Evolutionary conservation across 2,888 invertebrate species (phyloP).

Genomic region (Trichopoda pennipes): DNA sequence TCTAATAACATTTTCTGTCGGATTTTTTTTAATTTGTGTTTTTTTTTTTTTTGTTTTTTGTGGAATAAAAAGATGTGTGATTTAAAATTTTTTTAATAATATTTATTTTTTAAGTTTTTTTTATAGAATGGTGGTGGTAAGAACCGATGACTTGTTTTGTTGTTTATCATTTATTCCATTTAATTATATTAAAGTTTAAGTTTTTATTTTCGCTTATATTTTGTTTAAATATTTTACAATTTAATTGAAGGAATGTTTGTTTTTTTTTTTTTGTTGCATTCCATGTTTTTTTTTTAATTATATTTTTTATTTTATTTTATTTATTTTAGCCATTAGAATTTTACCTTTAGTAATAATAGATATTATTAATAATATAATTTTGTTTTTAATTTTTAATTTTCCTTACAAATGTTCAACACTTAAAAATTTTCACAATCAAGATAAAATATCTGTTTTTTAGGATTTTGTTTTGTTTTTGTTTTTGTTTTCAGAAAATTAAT

Average conservation of each 20-base stretch:
- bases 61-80: constrained; percentile 52
- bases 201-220: constrained; percentile 60
- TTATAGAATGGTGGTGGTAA: constrained; percentile 65
- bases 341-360: constrained; percentile 57
- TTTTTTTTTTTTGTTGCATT: constrained; percentile 66
- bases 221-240: constrained; percentile 74
- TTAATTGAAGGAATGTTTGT: constrained; percentile 75
- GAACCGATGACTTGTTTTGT: constrained; percentile 70
- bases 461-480: constrained; percentile 9
- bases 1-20: no score
- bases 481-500: constrained; percentile 22
- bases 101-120: constrained; percentile 52
- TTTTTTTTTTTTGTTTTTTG: neutral
- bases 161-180: constrained; percentile 72
- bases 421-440: constrained; percentile 65
- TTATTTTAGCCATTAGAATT: constrained; percentile 57
- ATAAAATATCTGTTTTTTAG: constrained; percentile 48
- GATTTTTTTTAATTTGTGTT: no score
- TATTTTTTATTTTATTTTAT: constrained; percentile 24
- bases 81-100: constrained; percentile 61
- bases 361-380: constrained; percentile 25
- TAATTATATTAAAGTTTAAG: constrained; percentile 72
- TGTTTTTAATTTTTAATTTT: constrained; percentile 37
- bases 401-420: constrained; percentile 68
- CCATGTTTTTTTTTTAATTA: constrained; percentile 54